Percentiles rank a stretch among this genome's conserved stretches.
Conservation (phyloP, 2,113 vertebrate genomes). For the Garra rufa region DNA sequence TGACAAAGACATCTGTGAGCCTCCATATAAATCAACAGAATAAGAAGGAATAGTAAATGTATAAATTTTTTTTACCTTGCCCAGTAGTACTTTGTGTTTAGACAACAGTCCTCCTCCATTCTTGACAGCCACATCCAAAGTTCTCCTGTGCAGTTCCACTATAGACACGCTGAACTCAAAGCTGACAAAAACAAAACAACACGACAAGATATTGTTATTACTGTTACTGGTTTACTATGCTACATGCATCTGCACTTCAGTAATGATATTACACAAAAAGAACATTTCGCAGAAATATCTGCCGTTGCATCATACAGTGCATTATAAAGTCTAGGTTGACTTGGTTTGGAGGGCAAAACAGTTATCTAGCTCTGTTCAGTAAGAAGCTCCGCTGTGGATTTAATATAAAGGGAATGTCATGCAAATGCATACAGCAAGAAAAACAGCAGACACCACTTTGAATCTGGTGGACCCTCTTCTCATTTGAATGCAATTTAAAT, state of each 20-base stretch:
- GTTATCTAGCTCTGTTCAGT: background rate
- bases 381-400: background rate
- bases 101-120: constrained; percentile 93
- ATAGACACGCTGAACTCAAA: constrained; percentile 94
- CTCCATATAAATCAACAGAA: background rate
- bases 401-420: background rate
- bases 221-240: background rate
- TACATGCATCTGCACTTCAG: background rate
- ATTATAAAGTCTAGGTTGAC: no score
- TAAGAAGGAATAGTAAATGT: background rate
- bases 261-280: background rate
- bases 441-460: background rate
- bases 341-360: background rate
- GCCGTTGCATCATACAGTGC: background rate
- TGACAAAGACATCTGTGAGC: background rate
- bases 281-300: background rate
- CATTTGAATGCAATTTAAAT: background rate
- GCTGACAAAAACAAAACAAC: constrained; percentile 67
- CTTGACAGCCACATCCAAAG: constrained; percentile 94
- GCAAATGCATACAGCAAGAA: background rate
- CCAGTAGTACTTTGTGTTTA: constrained; percentile 96
- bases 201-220: background rate
- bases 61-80: constrained; percentile 79
- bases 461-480: background rate
- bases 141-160: constrained; percentile 90